Percentiles rank a stretch among this genome's conserved stretches.
Evolutionary conservation across 2,888 invertebrate genomes (phyloP).

Genomic region (Ceratothoa steindachneri): DNA sequence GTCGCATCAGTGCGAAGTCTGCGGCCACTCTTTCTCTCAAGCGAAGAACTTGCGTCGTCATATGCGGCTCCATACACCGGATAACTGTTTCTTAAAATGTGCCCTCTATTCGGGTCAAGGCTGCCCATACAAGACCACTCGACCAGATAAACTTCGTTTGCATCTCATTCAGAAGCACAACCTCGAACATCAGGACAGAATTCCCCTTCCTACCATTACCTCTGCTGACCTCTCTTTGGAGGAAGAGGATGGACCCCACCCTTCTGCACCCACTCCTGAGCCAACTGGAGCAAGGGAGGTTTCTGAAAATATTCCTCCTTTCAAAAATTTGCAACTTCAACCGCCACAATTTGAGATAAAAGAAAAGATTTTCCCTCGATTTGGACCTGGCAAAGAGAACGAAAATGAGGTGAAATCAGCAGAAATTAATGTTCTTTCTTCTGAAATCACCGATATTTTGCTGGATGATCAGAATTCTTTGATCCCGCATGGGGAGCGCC

Average conservation of each 20-base stretch:
- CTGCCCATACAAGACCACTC: constrained; percentile 36
- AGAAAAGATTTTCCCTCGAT: background rate
- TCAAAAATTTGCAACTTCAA: background rate
- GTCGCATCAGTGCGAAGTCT: constrained; percentile 59
- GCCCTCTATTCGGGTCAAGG: constrained; percentile 11
- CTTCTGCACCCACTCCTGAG: too few relatives aligned
- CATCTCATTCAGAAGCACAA: constrained; percentile 34
- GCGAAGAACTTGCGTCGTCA: constrained; percentile 59
- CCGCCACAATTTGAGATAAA: background rate
- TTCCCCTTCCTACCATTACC: background rate
- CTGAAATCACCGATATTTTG: background rate
- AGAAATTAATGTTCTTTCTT: background rate
- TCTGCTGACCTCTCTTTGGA: background rate
- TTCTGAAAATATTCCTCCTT: background rate
- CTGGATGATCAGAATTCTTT: background rate
- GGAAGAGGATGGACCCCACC: too few relatives aligned
- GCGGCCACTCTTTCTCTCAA: constrained; percentile 60
- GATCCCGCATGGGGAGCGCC: background rate
- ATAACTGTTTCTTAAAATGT: constrained; percentile 26
- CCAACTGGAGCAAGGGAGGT: background rate
- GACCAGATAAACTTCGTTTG: constrained; percentile 34
- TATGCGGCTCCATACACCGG: constrained; percentile 52
- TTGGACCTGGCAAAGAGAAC: background rate
- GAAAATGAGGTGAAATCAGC: background rate
- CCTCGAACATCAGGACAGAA: background rate